phyloP scores from a whole-genome alignment of 2,888 invertebrate genomes.

The Cheilosia pagana region DNA sequence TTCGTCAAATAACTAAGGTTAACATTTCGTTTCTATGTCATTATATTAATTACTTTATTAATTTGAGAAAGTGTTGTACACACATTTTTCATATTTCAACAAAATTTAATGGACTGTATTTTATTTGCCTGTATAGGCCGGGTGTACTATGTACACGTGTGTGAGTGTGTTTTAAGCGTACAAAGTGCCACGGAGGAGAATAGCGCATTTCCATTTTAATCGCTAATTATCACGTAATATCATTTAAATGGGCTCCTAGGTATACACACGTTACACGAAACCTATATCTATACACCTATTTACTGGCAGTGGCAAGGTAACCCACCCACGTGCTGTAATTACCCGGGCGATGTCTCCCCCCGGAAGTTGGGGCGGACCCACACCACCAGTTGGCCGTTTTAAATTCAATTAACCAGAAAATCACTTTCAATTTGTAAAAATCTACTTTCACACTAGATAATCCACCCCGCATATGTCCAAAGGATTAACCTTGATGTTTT shows the following conservation, averaged over 20 bases:
- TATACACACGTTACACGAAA: constrained; percentile 10
- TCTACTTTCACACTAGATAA: constrained; percentile 75
- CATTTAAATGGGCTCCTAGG: constrained; percentile 42
- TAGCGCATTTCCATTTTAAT: constrained; percentile 67
- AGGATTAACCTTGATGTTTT: constrained; percentile 75
- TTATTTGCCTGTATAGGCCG: constrained; percentile 10
- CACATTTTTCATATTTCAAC: constrained; percentile 52
- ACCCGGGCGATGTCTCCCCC: neutral
- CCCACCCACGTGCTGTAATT: constrained; percentile 43
- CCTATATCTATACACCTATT: neutral
- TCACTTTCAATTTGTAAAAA: constrained; percentile 80
- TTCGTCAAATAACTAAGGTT: constrained; percentile 51
- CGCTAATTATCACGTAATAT: constrained; percentile 68
- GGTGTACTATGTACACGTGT: neutral
- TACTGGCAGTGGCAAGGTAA: neutral
- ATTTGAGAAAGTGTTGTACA: constrained; percentile 61
- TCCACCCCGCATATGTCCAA: constrained; percentile 75
- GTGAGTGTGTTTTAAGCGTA: constrained; percentile 18
- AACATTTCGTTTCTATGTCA: constrained; percentile 48
- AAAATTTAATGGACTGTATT: constrained; percentile 29
- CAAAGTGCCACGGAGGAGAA: constrained; percentile 34
- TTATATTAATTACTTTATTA: constrained; percentile 70
- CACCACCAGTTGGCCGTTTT: constrained; percentile 78
- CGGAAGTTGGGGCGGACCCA: neutral
- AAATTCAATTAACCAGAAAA: constrained; percentile 83